phyloP scores from a whole-genome alignment of 2,113 vertebrate species.

The Perccottus glenii region DNA sequence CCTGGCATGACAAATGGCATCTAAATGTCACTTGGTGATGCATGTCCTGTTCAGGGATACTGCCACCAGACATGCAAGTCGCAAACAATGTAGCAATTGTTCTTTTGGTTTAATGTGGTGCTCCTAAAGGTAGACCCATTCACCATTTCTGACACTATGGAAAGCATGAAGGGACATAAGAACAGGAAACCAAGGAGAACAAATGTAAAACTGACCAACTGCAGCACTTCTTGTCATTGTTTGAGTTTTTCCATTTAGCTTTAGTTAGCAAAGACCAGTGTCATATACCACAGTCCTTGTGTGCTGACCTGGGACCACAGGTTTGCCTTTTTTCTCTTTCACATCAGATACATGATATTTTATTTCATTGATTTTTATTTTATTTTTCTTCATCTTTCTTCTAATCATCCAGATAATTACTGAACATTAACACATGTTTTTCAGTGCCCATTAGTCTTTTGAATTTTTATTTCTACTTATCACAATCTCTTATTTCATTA shows the following conservation, averaged over 20 bases:
- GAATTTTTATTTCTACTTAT: slow-evolving; percentile 75
- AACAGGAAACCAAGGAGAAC: slow-evolving; percentile 80
- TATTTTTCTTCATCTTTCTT: slow-evolving; percentile 6
- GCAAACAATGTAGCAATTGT: slow-evolving; percentile 82
- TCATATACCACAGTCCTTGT: slow-evolving; percentile 7
- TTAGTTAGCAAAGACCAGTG: slow-evolving; percentile 29
- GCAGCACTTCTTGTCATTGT: slow-evolving; percentile 56
- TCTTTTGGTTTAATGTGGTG: slow-evolving; percentile 72
- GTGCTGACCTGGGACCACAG: slow-evolving; percentile 30
- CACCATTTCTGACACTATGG: slow-evolving; percentile 77
- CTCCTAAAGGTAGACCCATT: slow-evolving; percentile 68
- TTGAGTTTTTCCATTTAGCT: slow-evolving; percentile 49
- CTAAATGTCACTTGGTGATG: slow-evolving; percentile 48
- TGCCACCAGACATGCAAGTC: slow-evolving; percentile 72
- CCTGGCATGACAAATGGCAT: slow-evolving; percentile 71
- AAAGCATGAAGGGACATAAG: slow-evolving; percentile 81
- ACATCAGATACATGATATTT: slow-evolving; percentile 30
- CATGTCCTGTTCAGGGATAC: slow-evolving; percentile 52
- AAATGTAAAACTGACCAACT: slow-evolving; percentile 68
- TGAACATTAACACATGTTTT: too few relatives aligned
- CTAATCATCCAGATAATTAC: slow-evolving; percentile 57
- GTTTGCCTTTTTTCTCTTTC: slow-evolving; percentile 15
- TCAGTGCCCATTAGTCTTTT: slow-evolving; percentile 63
- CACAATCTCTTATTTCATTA: slow-evolving; percentile 28
- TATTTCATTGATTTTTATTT: slow-evolving; percentile 49